phyloP scores from a whole-genome alignment of 2,113 vertebrate genomes.

The Salvelinus namaycush region DNA sequence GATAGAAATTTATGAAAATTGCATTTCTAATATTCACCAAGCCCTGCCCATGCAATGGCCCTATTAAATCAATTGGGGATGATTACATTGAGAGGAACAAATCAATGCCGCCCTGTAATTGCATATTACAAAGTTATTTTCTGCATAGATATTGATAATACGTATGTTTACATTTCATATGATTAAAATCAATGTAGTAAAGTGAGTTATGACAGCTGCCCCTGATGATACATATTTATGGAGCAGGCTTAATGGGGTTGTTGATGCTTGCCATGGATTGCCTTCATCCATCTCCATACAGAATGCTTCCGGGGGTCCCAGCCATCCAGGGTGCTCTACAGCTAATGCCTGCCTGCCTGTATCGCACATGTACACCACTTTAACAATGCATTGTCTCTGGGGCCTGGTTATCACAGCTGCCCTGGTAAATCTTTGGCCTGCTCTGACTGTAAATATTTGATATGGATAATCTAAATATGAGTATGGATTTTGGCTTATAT shows the following conservation, averaged over 20 bases:
- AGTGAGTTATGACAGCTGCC: slow-evolving; percentile 78
- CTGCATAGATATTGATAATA: slow-evolving; percentile 92
- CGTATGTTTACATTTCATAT: slow-evolving; percentile 87
- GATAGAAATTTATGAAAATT: slow-evolving; percentile 92
- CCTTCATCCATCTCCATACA: slow-evolving; percentile 68
- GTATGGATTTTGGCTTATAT: not conserved
- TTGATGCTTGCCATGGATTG: slow-evolving; percentile 73
- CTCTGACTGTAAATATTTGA: too few species aligned
- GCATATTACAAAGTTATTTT: slow-evolving; percentile 93
- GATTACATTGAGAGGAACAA: slow-evolving; percentile 82
- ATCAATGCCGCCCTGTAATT: slow-evolving; percentile 92
- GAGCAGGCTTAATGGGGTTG: slow-evolving; percentile 76
- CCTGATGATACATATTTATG: slow-evolving; percentile 78
- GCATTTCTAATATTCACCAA: slow-evolving; percentile 83
- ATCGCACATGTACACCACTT: too few species aligned
- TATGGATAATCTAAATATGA: not conserved
- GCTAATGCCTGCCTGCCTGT: too few species aligned
- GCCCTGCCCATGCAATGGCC: slow-evolving; percentile 82
- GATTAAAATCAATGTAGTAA: slow-evolving; percentile 86
- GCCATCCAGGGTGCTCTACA: not conserved
- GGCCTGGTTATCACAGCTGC: not conserved
- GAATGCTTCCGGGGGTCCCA: slow-evolving; percentile 3
- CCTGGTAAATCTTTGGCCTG: not conserved
- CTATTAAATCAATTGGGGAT: slow-evolving; percentile 90
- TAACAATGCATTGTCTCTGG: too few species aligned